Base-by-base conservation (phyloP, 1,140 invertebrate genomes). In the Platyura marginata region DNA sequence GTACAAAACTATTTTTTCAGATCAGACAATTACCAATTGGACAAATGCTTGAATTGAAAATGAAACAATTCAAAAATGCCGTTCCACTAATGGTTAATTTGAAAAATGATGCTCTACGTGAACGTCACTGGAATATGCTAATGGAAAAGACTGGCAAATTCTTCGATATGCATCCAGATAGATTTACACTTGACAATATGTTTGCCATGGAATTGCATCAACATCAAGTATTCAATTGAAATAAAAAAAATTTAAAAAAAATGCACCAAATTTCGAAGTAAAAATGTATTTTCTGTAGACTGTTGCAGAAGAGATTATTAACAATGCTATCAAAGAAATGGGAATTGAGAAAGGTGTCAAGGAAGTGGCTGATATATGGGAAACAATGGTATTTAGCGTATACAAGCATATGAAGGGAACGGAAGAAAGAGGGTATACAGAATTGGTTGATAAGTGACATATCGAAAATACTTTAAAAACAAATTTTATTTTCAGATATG, bases 131-230 rank as follows among this genome's bases (percentile, higher is more conserved):
- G 88, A 73, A 76, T 44, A 73, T 84, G 48, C 59, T 94, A 20
- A 92, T 92, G 87, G 61, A 70, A 6, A 87, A 84, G 59, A 93
- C 88, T 33, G 70, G 66, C 2, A 66, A 78, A 48, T 59, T 71
- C 45, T 92, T 93, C 54, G 85, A 92, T 53, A 90, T 92, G 77
- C 70, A 79, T 2, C 75, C 84, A 1, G 77, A 86, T 3, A 71
- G 77, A 43, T 92, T 92, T 51, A 93, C 86, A 0, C 62, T 93
- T 42, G 79, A 84, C 45, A 88, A 90, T 51, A 81, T 94, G 72
- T 94, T 94, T 63, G 69, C 76, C 1, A 91, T 94, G 86, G 79
- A 93, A 52, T 56, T 92, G 42, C 77, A 87, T 51, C 72, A 79
- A 46, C 86, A 86, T 53, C 75, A 83, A 55, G 49, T 48, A 15